These are phyloP conservation scores for Tolmerus cingulatus DNA, from an alignment of 2,888 invertebrate species.

Conservation along the genomic window DNA sequence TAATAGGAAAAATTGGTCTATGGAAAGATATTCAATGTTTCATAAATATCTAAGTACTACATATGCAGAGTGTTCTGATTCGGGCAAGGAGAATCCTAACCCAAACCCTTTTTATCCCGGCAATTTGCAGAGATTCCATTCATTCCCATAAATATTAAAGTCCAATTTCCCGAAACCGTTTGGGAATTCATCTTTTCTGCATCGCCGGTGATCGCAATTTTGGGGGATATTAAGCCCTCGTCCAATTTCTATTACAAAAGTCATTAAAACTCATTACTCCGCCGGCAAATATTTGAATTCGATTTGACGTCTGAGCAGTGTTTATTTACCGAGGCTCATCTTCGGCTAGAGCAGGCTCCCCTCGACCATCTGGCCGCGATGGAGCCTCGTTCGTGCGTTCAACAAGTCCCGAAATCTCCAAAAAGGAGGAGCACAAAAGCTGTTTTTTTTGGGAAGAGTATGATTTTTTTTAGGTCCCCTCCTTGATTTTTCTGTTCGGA, in stretches of 20 bases:
- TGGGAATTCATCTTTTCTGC: not conserved
- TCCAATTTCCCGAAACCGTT: not conserved
- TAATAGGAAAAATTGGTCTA: not conserved
- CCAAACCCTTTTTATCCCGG: not conserved
- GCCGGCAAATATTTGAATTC: slow-evolving; percentile 28
- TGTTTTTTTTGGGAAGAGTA: not conserved
- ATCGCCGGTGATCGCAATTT: not conserved
- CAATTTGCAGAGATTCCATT: not conserved
- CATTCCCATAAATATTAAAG: not conserved
- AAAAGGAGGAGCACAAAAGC: not conserved
- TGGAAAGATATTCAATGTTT: not conserved
- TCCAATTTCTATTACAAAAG: slow-evolving; percentile 1
- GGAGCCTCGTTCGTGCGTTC: not conserved
- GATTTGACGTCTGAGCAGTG: slow-evolving; percentile 3
- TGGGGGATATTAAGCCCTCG: not conserved
- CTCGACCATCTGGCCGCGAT: not conserved
- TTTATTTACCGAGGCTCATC: not conserved
- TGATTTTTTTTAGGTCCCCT: not conserved
- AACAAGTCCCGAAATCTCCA: slow-evolving; percentile 8
- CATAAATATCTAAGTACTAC: not conserved
- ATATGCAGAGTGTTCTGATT: not conserved
- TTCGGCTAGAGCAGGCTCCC: not conserved
- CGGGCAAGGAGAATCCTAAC: not conserved
- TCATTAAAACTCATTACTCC: slow-evolving; percentile 23
- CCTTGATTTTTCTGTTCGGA: not conserved